Evolutionary conservation across 2,888 invertebrate species (phyloP).

Genomic region (Athrips mouffetella): DNA sequence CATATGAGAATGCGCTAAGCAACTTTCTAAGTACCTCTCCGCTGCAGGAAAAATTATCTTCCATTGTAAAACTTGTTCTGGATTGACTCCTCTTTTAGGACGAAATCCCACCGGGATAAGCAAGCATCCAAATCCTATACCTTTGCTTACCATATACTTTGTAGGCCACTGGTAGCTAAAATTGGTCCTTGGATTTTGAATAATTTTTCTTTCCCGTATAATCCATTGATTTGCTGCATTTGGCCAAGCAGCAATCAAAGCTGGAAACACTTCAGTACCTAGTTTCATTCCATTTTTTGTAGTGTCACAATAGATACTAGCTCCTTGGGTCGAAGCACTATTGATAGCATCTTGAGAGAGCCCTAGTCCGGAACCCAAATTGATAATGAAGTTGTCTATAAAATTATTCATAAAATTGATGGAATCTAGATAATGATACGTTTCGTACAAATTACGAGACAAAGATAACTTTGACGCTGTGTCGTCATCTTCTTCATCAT

Average conservation of each 20-base stretch:
- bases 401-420: constrained; percentile 84
- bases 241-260: constrained; percentile 85
- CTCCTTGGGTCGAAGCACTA: constrained; percentile 80
- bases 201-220: constrained; percentile 75
- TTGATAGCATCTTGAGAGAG: constrained; percentile 74
- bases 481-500: constrained; percentile 62
- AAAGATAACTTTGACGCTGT: constrained; percentile 46
- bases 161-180: constrained; percentile 84
- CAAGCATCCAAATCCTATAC: constrained; percentile 82
- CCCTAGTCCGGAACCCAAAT: constrained; percentile 78
- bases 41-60: constrained; percentile 87
- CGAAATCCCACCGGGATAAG: constrained; percentile 84
- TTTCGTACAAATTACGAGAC: constrained; percentile 60
- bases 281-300: constrained; percentile 57
- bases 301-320: constrained; percentile 81
- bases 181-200: constrained; percentile 77
- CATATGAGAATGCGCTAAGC: constrained; percentile 84
- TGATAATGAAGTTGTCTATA: constrained; percentile 79
- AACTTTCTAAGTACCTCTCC: constrained; percentile 85
- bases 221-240: constrained; percentile 83
- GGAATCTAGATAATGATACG: constrained; percentile 80
- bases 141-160: constrained; percentile 80
- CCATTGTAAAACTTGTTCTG: constrained; percentile 85
- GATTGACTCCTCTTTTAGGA: constrained; percentile 79
- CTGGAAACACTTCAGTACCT: constrained; percentile 83